Evolutionary conservation across 1,140 invertebrate genomes (phyloP), one percentile per base, ranked within the genome.

Genomic region (Drusus annulatus): DNA sequence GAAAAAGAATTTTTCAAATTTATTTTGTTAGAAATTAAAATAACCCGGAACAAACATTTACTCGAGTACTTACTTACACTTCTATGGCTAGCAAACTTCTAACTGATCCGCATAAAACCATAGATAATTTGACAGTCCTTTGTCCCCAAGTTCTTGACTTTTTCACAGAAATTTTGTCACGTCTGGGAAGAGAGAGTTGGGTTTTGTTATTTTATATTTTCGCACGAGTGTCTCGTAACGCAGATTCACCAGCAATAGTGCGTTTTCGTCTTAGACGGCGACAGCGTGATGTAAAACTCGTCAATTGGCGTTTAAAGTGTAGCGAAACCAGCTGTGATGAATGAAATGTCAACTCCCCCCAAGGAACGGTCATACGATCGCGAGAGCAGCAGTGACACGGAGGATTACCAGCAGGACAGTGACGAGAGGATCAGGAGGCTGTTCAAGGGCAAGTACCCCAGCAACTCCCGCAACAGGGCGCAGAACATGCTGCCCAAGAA

Each of bases 321-420:
- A 28, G 16, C 31, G 60, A 74, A 75, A 76, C 74, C 23, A 50
- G 21, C 58, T 16, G 76, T 78, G 76, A 78, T 78, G 76, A 78
- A 51, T 78, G 78, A 79, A 63, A 79, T 79, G 78, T 79, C 78
- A 74, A 74, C 28, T 65, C 78, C 78, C 21, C 69, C 78, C 56
- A 63, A 74, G 51, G 78, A 79, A 51, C 78, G 78, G 51, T 73
- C 78, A 10, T 79, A 79, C 58, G 69, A 79, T 79, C 78, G 78
- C 45, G 82, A 83, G 54, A 81, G 80, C 82, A 83, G 82, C 78
- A 83, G 82, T 69, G 82, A 83, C 23, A 79, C 82, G 63, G 82
- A 83, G 51, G 82, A 80, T 23, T 81, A 80, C 51, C 78, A 79
- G 63, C 78, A 73, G 63, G 62, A 65, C 63, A 74, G 62, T 62